Percentiles rank a stretch among this genome's conserved stretches.
Conservation (phyloP, 2,113 vertebrate genomes). For the Colaptes auratus region DNA sequence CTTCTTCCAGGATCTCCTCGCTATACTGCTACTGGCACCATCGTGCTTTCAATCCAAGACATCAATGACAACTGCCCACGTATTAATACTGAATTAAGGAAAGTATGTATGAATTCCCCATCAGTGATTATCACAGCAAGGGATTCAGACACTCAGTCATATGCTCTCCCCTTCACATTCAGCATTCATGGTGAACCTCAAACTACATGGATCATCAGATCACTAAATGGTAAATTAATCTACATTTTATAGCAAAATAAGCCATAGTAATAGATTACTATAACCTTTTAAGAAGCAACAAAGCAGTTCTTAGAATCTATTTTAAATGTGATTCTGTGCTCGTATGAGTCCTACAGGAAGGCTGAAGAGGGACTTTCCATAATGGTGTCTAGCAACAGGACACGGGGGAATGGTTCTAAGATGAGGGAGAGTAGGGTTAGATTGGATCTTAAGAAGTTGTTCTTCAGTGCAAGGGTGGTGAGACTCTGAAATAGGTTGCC, state of each 20-base stretch:
- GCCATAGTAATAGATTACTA: neutral
- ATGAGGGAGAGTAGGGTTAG: no score
- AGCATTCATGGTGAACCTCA: slow-evolving; percentile 75
- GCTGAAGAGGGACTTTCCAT: no score
- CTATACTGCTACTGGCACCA: slow-evolving; percentile 86
- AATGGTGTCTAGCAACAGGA: no score
- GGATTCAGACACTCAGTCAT: slow-evolving; percentile 49
- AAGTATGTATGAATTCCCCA: slow-evolving; percentile 76
- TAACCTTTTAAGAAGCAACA: neutral
- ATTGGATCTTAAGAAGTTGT: no score
- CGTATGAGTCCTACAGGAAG: neutral
- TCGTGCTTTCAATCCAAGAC: slow-evolving; percentile 82
- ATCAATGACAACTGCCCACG: slow-evolving; percentile 83
- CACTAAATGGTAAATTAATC: slow-evolving; percentile 80
- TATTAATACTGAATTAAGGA: slow-evolving; percentile 70
- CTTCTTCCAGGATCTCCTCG: slow-evolving; percentile 79
- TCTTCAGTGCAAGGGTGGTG: no score
- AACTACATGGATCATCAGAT: slow-evolving; percentile 78
- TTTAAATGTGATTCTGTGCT: neutral
- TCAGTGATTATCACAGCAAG: slow-evolving; percentile 76
- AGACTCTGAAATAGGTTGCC: no score
- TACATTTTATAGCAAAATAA: neutral
- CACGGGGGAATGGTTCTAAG: no score
- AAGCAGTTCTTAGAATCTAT: neutral
- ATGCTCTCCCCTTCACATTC: slow-evolving; percentile 84